phyloP scores from a whole-genome alignment of 2,797 vertebrate genomes.

The Fistularia tabacaria region DNA sequence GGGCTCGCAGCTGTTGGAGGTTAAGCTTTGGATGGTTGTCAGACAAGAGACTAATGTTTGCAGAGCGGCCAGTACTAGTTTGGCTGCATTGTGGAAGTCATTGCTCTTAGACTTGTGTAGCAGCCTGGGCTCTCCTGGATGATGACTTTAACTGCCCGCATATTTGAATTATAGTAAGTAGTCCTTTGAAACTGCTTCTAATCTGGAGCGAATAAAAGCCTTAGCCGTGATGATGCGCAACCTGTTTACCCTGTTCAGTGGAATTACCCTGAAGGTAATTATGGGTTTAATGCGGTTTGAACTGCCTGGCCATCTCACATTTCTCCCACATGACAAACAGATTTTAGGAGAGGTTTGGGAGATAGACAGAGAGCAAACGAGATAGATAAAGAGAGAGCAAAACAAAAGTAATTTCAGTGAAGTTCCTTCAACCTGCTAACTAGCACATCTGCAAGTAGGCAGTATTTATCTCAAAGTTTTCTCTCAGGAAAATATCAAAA shows the following conservation, averaged over 20 bases:
- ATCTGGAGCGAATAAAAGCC: neutral
- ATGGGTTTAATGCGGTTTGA: constrained; percentile 1
- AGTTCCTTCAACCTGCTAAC: no score
- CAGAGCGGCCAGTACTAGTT: constrained; percentile 5
- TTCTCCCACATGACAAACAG: constrained; percentile 6
- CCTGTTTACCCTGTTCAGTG: constrained; percentile 41
- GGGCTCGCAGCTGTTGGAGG: constrained; percentile 17
- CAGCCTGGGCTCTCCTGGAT: neutral
- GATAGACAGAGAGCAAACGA: no score
- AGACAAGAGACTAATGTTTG: constrained; percentile 4
- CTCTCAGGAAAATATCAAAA: no score
- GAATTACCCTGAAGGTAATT: constrained; percentile 32
- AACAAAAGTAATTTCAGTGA: no score
- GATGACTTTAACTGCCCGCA: neutral
- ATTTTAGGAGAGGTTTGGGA: neutral
- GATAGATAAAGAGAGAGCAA: no score
- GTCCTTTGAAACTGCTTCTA: neutral
- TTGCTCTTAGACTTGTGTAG: neutral
- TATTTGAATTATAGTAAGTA: neutral
- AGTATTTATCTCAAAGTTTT: no score
- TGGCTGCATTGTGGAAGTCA: constrained; percentile 7
- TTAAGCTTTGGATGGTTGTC: constrained; percentile 14
- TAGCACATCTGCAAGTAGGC: no score
- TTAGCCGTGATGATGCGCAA: constrained; percentile 2
- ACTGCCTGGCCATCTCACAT: constrained; percentile 7